Conservation (phyloP, 2,113 vertebrate genomes). For the Rhynchopsitta pachyrhyncha region DNA sequence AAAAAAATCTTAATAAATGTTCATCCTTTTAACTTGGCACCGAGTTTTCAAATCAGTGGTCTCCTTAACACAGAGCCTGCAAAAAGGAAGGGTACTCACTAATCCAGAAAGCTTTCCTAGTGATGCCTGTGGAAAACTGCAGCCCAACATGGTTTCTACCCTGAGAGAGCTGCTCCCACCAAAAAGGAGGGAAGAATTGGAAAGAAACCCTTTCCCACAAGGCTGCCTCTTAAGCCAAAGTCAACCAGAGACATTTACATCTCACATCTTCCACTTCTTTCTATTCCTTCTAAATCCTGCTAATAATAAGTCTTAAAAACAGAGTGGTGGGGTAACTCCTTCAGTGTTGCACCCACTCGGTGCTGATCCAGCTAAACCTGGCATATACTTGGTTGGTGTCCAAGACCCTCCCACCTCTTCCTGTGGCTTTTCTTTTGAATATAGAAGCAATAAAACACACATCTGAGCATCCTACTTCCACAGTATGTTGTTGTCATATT, state of each 20-base stretch:
- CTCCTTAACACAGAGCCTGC: background rate
- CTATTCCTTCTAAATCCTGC: background rate
- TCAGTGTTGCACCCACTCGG: background rate
- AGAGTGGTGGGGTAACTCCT: background rate
- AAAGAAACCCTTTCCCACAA: background rate
- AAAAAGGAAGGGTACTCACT: background rate
- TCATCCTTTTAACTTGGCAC: background rate
- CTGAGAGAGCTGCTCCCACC: background rate
- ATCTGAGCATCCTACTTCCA: constrained; percentile 56
- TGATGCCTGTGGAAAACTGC: background rate
- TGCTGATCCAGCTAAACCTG: background rate
- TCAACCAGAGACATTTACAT: background rate
- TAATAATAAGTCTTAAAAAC: background rate
- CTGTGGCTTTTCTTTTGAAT: constrained; percentile 18
- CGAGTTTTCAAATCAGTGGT: background rate
- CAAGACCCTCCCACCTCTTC: constrained; percentile 50
- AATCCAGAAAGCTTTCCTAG: background rate
- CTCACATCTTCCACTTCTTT: background rate
- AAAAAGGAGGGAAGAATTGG: background rate
- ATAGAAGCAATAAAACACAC: background rate
- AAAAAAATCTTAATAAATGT: background rate
- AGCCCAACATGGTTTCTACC: background rate
- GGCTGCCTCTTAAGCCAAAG: background rate
- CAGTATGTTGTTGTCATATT: constrained; percentile 59
- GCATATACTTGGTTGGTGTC: background rate